Conservation (phyloP, 1,140 invertebrate genomes). For the Cotesia chilonis region DNA sequence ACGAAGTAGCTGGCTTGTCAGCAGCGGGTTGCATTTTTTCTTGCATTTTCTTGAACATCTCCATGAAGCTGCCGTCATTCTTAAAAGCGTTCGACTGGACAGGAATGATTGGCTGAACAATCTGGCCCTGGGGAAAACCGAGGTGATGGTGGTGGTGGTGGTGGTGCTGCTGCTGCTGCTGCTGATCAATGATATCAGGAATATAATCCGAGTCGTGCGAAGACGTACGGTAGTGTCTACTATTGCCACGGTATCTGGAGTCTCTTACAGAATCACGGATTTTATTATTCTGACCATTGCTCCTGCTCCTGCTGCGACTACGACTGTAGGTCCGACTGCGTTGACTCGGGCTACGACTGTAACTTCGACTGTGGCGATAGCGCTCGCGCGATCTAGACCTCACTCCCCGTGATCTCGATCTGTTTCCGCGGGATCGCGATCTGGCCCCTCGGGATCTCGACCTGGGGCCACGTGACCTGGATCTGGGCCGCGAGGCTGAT, state of each 20-base stretch:
- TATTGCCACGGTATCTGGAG: conserved; percentile 51
- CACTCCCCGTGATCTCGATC: conserved; percentile 47
- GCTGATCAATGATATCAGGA: conserved; percentile 43
- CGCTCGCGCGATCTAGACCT: conserved; percentile 23
- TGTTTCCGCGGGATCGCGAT: conserved; percentile 48
- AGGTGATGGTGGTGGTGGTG: too few species aligned
- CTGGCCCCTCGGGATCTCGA: conserved; percentile 23
- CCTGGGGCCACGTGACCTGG: conserved; percentile 22
- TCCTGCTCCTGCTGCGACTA: conserved; percentile 52
- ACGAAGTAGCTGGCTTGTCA: conserved; percentile 59
- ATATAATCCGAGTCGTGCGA: conserved; percentile 48
- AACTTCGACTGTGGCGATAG: conserved; percentile 42
- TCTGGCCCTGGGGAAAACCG: conserved; percentile 36
- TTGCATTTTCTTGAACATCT: conserved; percentile 90
- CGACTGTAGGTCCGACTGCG: conserved; percentile 50
- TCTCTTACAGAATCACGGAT: conserved; percentile 42
- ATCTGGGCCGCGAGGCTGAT: conserved; percentile 43
- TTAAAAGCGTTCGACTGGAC: conserved; percentile 73
- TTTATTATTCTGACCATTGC: conserved; percentile 41
- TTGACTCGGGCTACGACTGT: conserved; percentile 36
- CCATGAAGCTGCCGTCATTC: conserved; percentile 89
- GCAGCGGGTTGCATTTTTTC: conserved; percentile 63
- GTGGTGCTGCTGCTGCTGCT: too few species aligned
- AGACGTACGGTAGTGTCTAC: conserved; percentile 51
- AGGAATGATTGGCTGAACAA: conserved; percentile 38